Percentiles rank a stretch among this genome's conserved stretches.
Conservation (phyloP, 2,113 vertebrate genomes). For the Oriolus oriolus region DNA sequence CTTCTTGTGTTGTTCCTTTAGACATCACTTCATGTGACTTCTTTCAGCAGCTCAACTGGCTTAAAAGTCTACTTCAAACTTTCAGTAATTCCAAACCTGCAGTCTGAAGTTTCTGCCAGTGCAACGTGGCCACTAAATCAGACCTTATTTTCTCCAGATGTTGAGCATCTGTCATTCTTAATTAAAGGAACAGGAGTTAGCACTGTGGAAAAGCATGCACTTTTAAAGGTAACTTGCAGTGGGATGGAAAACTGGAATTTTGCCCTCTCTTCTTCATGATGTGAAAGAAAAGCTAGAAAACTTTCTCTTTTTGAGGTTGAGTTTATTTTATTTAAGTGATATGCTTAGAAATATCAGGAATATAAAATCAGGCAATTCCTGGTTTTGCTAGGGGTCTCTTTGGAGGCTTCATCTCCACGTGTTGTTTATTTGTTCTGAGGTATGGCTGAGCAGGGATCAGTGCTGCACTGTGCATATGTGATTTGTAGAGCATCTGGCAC, state of each 20-base stretch:
- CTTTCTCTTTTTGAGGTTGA: background rate
- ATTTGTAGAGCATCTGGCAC: constrained; percentile 17
- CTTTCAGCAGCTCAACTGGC: background rate
- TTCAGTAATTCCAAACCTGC: background rate
- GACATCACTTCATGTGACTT: background rate
- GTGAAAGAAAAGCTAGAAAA: background rate
- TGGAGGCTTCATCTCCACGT: background rate
- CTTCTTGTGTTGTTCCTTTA: background rate
- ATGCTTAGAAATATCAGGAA: constrained; percentile 4
- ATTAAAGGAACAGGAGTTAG: background rate
- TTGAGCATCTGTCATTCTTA: constrained; percentile 38
- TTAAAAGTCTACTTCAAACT: background rate
- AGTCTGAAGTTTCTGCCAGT: background rate
- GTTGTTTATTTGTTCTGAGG: constrained; percentile 26
- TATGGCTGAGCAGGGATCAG: background rate
- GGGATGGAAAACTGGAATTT: constrained; percentile 22
- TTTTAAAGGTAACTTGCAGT: background rate
- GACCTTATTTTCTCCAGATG: constrained; percentile 42
- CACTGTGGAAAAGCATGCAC: background rate
- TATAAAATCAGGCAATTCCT: constrained; percentile 24
- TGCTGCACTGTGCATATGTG: background rate
- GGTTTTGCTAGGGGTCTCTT: background rate
- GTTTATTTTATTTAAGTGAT: background rate
- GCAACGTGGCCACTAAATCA: background rate
- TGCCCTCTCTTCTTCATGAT: background rate